These are phyloP conservation scores for Troilus luridus DNA, from an alignment of 2,888 invertebrate species.

Conservation along the genomic window DNA sequence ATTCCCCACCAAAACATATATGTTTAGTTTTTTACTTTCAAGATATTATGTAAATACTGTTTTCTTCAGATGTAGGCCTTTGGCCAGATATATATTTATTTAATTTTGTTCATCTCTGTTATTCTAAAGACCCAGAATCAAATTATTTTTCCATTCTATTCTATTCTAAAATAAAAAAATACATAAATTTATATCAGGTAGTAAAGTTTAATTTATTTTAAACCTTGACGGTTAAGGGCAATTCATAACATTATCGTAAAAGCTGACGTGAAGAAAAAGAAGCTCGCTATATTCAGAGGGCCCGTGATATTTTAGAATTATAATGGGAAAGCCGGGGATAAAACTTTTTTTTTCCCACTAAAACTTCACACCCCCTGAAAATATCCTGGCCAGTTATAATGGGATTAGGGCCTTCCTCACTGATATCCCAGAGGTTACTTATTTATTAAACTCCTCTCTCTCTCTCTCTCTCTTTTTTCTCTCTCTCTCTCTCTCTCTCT, in stretches of 20 bases:
- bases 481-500: too few relatives aligned
- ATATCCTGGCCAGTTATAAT: slow-evolving; percentile 14
- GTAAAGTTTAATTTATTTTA: neutral
- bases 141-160: too few relatives aligned
- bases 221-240: neutral
- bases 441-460: neutral
- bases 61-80: too few relatives aligned
- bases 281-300: neutral
- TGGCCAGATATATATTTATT: too few relatives aligned
- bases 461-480: too few relatives aligned
- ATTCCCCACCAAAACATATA: too few relatives aligned
- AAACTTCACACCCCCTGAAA: slow-evolving; percentile 22
- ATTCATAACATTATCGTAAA: slow-evolving; percentile 12
- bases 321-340: slow-evolving; percentile 26
- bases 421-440: slow-evolving; percentile 5
- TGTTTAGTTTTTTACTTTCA: too few relatives aligned
- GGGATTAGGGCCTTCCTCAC: neutral
- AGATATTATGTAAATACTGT: too few relatives aligned
- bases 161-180: too few relatives aligned
- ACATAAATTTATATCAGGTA: neutral
- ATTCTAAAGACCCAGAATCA: too few relatives aligned
- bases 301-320: slow-evolving; percentile 21
- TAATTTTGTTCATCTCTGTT: too few relatives aligned
- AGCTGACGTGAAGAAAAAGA: slow-evolving; percentile 14
- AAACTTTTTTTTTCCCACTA: neutral